A percentile compares a stretch with the other conserved stretches of the same genome.
Evolutionary conservation across 2,113 vertebrate species (phyloP).

Genomic region (Chamaetylas fuelleborni): DNA sequence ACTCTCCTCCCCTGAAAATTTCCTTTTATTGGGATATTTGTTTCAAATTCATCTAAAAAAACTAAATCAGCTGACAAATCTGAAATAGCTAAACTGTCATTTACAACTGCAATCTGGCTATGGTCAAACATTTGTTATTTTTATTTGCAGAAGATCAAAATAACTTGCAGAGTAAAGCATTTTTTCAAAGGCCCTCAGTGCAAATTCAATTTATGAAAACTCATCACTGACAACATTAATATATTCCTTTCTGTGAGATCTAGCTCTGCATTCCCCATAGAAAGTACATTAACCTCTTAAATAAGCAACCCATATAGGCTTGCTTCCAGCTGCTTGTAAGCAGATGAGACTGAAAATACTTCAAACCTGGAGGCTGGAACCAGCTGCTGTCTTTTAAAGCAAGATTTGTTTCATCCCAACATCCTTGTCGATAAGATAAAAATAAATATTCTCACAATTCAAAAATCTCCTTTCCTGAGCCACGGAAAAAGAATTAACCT

Average conservation of each 20-base stretch:
- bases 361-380: constrained; percentile 37
- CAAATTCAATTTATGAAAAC: constrained; percentile 60
- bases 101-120: constrained; percentile 34
- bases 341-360: constrained; percentile 40
- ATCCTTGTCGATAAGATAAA: background rate
- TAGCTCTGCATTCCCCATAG: constrained; percentile 56
- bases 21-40: background rate
- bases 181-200: constrained; percentile 51
- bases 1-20: background rate
- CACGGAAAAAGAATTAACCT: background rate
- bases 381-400: constrained; percentile 32
- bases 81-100: constrained; percentile 6
- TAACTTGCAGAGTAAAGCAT: constrained; percentile 49
- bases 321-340: constrained; percentile 47
- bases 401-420: constrained; percentile 16
- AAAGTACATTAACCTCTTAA: constrained; percentile 47
- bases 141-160: constrained; percentile 63
- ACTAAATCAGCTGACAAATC: background rate
- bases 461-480: constrained; percentile 22
- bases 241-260: constrained; percentile 61
- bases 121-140: constrained; percentile 52
- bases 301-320: constrained; percentile 31
- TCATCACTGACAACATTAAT: constrained; percentile 66
- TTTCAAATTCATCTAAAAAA: constrained; percentile 43
- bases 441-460: constrained; percentile 38